A percentile compares a stretch with the other conserved stretches of the same genome.
Conservation (phyloP, 2,797 vertebrate genomes). For the Paedocypris micromegethes region DNA sequence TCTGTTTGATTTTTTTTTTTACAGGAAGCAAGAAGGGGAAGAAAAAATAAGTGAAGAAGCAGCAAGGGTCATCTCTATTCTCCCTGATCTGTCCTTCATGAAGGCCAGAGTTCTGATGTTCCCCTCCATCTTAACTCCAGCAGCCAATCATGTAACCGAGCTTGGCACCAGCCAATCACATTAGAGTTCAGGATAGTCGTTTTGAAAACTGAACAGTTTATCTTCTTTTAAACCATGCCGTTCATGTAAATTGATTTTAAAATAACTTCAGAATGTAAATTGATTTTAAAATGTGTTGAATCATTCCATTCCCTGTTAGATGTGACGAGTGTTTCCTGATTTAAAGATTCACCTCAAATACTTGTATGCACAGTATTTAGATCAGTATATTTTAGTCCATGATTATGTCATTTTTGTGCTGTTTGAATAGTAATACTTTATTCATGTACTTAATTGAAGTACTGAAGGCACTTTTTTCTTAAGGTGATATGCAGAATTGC, state of each 20-base stretch:
- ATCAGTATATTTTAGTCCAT: not conserved
- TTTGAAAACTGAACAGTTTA: constrained; percentile 18
- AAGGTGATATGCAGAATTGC: constrained; percentile 21
- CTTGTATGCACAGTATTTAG: constrained; percentile 10
- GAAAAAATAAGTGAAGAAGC: constrained; percentile 81
- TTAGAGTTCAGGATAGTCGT: not conserved
- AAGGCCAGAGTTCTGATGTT: constrained; percentile 89
- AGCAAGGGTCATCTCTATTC: constrained; percentile 70
- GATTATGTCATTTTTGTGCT: constrained; percentile 8
- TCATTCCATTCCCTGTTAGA: not conserved
- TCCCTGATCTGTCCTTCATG: constrained; percentile 88
- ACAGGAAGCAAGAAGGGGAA: constrained; percentile 75
- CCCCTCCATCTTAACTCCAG: constrained; percentile 72
- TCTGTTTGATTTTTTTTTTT: constrained; percentile 16
- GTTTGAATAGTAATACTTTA: not conserved
- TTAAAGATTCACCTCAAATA: not conserved
- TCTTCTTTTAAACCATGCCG: not conserved
- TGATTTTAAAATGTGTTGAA: not conserved
- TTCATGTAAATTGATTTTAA: no score
- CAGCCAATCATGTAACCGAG: constrained; percentile 26
- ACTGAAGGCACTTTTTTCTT: constrained; percentile 15
- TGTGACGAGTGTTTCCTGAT: not conserved
- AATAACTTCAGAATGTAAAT: no score
- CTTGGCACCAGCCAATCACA: not conserved
- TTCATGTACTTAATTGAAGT: not conserved